Evolutionary conservation across 2,888 invertebrate genomes (phyloP).

Genomic region (Tuberolachnus salignus): DNA sequence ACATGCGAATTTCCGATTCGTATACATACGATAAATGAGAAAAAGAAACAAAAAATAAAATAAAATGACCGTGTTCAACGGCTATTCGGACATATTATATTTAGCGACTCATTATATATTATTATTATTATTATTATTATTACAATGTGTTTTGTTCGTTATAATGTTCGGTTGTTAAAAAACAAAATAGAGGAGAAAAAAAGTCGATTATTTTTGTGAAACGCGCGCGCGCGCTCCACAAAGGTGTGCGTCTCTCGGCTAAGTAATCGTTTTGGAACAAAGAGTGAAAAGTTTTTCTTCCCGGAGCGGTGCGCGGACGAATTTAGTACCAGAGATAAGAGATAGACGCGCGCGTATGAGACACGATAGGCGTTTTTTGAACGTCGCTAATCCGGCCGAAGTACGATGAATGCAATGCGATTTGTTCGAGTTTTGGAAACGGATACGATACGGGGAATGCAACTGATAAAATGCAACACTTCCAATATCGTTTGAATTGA

Average conservation of each 20-base stretch:
- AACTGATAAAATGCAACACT: too few species aligned
- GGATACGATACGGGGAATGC: too few species aligned
- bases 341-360: too few species aligned
- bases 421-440: too few species aligned
- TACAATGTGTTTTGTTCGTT: slow-evolving; percentile 7
- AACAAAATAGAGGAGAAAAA: background rate
- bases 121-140: background rate
- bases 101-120: background rate
- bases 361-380: too few species aligned
- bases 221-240: background rate
- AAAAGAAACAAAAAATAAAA: too few species aligned
- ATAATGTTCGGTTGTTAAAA: background rate
- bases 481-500: too few species aligned
- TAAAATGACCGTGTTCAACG: slow-evolving; percentile 20
- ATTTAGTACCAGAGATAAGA: slow-evolving; percentile 23
- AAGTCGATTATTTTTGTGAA: slow-evolving; percentile 17
- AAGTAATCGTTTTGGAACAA: slow-evolving; percentile 34
- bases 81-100: background rate
- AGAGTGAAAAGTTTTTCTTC: slow-evolving; percentile 16
- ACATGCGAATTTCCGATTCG: too few species aligned
- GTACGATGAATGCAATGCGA: too few species aligned
- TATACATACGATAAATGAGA: too few species aligned
- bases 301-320: background rate
- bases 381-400: too few species aligned
- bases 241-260: slow-evolving; percentile 9